Evolutionary conservation across 2,113 vertebrate genomes (phyloP).

Genomic region (Cisticola juncidis): DNA sequence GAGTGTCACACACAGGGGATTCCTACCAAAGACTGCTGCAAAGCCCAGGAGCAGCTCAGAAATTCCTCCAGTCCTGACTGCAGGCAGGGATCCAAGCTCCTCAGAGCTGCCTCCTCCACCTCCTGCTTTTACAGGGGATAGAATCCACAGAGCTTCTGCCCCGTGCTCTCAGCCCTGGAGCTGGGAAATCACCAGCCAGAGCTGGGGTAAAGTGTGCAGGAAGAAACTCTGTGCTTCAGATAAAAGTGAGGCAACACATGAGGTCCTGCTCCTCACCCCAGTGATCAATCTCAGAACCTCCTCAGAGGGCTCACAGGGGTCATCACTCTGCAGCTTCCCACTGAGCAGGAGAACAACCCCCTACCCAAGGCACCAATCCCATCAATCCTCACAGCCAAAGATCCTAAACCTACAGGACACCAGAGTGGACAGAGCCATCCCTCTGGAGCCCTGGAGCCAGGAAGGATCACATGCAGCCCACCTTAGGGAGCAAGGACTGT

Average conservation of each 20-base stretch:
- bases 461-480: neutral
- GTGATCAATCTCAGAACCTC: neutral
- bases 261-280: neutral
- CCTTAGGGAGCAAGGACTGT: neutral
- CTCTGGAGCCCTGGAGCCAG: neutral
- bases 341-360: neutral
- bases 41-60: neutral
- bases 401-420: neutral
- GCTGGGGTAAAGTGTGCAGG: neutral
- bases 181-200: neutral
- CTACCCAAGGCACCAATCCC: neutral
- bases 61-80: neutral
- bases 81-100: neutral
- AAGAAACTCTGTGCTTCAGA: neutral
- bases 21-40: neutral
- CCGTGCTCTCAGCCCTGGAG: neutral
- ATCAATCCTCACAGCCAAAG: neutral
- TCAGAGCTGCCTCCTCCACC: neutral
- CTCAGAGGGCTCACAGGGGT: neutral
- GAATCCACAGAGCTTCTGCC: neutral
- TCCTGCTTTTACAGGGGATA: neutral
- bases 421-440: neutral
- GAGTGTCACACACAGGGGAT: fast-evolving
- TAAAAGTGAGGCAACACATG: neutral
- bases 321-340: neutral